These are phyloP conservation scores for Bombus impatiens DNA, from an alignment of 1,140 invertebrate species.

Conservation along the genomic window DNA sequence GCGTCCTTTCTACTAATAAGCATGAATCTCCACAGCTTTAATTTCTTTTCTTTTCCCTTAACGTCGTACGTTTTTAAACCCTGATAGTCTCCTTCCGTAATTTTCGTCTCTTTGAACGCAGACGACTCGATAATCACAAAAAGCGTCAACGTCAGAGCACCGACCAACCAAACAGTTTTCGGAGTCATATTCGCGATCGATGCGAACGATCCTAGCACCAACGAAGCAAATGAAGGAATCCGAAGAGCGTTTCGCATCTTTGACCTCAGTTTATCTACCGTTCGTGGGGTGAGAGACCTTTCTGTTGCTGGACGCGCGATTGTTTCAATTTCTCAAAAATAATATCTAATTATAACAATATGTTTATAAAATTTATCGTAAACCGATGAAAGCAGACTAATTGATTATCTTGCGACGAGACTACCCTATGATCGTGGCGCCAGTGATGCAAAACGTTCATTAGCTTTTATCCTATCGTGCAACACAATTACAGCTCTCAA, in stretches of 20 bases:
- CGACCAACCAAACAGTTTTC: not conserved
- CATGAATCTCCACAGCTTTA: not conserved
- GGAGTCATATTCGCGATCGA: conserved; percentile 43
- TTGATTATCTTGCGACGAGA: not conserved
- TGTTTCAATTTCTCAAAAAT: not conserved
- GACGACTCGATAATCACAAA: conserved; percentile 9
- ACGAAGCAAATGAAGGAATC: conserved; percentile 28
- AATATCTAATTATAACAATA: conserved; percentile 23
- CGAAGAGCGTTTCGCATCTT: conserved; percentile 30
- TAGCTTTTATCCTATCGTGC: not conserved
- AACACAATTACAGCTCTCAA: not conserved
- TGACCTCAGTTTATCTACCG: conserved; percentile 55
- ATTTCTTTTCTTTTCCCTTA: not conserved
- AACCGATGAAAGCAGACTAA: not conserved
- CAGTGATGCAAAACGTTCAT: not conserved
- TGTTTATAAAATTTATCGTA: conserved; percentile 12
- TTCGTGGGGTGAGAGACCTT: conserved; percentile 38
- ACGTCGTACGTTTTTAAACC: not conserved
- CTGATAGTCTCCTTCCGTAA: not conserved
- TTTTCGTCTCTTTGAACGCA: not conserved
- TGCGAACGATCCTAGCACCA: not conserved
- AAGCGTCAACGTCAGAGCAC: not conserved
- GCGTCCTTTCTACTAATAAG: not conserved
- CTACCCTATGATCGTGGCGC: not conserved
- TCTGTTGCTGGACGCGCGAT: not conserved